Evolutionary conservation across 2,113 vertebrate species (phyloP).

Genomic region (Sprattus sprattus): DNA sequence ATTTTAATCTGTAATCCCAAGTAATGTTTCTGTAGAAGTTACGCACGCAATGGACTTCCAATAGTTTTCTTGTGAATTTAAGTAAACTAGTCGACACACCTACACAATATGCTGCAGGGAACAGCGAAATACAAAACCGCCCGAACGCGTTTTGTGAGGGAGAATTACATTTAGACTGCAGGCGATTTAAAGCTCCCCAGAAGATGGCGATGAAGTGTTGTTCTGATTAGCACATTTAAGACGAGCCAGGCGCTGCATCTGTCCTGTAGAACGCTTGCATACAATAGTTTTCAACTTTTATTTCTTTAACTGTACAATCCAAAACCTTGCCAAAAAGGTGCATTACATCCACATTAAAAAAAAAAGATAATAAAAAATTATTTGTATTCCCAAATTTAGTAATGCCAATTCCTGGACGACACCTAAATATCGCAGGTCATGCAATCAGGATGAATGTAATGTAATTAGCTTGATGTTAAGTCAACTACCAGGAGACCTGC

Average conservation of each 20-base stretch:
- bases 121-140: neutral
- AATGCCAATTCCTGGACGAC: neutral
- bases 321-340: neutral
- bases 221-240: neutral
- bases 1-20: too few species aligned
- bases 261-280: neutral
- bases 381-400: neutral
- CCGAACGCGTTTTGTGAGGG: neutral
- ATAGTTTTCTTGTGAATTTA: neutral
- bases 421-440: neutral
- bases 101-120: neutral
- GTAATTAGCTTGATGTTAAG: neutral
- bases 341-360: neutral
- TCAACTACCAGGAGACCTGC: neutral
- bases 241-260: neutral
- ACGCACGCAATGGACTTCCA: too few species aligned
- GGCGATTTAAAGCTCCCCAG: constrained; percentile 38
- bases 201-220: constrained; percentile 55
- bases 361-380: neutral
- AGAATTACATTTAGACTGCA: neutral
- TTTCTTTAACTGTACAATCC: neutral
- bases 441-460: neutral
- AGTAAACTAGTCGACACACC: constrained; percentile 7
- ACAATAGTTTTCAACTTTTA: neutral
- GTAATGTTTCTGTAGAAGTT: too few species aligned